phyloP scores from a whole-genome alignment of 2,113 vertebrate genomes.

The Catagonus wagneri region DNA sequence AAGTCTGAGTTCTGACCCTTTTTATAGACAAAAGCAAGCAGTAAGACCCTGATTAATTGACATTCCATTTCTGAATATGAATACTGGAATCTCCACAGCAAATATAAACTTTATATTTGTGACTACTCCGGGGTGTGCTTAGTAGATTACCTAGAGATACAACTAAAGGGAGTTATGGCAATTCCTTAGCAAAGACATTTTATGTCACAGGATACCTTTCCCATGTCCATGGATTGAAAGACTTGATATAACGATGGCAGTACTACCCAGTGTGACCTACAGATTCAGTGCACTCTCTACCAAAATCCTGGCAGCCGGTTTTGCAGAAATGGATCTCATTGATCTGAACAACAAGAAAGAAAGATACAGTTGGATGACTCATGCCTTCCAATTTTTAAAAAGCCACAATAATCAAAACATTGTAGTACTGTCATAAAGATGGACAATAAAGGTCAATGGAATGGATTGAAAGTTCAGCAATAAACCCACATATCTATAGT shows the following conservation, averaged over 20 bases:
- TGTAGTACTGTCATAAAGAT: neutral
- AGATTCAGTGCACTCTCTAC: neutral
- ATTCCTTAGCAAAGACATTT: neutral
- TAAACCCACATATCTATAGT: neutral
- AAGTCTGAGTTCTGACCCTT: neutral
- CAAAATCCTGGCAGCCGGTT: neutral
- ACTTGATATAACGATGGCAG: neutral
- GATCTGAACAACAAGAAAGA: neutral
- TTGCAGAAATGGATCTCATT: neutral
- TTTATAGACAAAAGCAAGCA: neutral
- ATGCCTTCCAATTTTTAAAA: neutral
- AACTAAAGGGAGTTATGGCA: neutral
- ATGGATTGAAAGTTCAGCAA: neutral
- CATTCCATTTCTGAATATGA: neutral
- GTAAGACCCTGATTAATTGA: neutral
- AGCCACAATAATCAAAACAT: neutral
- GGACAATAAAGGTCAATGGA: neutral
- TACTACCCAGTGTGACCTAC: neutral
- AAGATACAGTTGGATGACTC: conserved; percentile 1
- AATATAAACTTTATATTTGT: conserved; percentile 54
- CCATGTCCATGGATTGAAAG: neutral
- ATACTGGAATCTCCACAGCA: neutral
- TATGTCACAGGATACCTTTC: neutral
- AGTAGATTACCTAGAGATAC: conserved; percentile 19
- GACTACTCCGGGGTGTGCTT: neutral